phyloP scores from a whole-genome alignment of 2,888 invertebrate genomes.

The Argyresthia goedartella region DNA sequence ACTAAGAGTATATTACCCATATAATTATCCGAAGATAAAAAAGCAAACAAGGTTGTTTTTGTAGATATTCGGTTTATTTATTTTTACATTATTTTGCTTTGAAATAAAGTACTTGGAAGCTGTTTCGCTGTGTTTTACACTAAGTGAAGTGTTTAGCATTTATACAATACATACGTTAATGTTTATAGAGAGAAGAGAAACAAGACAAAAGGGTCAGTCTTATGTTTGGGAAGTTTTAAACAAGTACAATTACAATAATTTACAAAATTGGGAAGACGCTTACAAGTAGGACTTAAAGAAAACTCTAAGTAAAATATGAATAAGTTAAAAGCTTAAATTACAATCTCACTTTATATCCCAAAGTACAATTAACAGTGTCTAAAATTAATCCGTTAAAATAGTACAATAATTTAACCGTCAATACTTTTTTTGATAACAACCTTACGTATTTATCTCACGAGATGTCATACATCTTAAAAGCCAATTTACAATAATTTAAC shows the following conservation, averaged over 20 bases:
- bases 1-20: too few species aligned
- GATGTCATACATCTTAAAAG: slow-evolving; percentile 54
- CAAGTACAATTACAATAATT: slow-evolving; percentile 41
- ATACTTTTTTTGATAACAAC: slow-evolving; percentile 57
- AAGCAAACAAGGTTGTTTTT: slow-evolving; percentile 15
- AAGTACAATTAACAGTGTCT: slow-evolving; percentile 44
- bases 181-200: slow-evolving; percentile 42
- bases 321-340: background rate
- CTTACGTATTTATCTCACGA: slow-evolving; percentile 57
- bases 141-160: slow-evolving; percentile 47
- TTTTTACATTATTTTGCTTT: slow-evolving; percentile 52
- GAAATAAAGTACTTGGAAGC: slow-evolving; percentile 55
- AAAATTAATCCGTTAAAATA: slow-evolving; percentile 41
- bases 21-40: too few species aligned
- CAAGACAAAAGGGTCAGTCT: slow-evolving; percentile 69
- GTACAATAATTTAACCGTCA: slow-evolving; percentile 25
- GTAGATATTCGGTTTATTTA: slow-evolving; percentile 58
- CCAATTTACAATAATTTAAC: background rate
- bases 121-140: slow-evolving; percentile 37
- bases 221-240: slow-evolving; percentile 67
- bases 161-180: slow-evolving; percentile 24
- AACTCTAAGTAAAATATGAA: background rate
- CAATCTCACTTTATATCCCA: slow-evolving; percentile 33
- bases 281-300: slow-evolving; percentile 46
- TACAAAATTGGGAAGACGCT: slow-evolving; percentile 67